Evolutionary conservation across 2,113 vertebrate species (phyloP).

Genomic region (Pelusios castaneus): DNA sequence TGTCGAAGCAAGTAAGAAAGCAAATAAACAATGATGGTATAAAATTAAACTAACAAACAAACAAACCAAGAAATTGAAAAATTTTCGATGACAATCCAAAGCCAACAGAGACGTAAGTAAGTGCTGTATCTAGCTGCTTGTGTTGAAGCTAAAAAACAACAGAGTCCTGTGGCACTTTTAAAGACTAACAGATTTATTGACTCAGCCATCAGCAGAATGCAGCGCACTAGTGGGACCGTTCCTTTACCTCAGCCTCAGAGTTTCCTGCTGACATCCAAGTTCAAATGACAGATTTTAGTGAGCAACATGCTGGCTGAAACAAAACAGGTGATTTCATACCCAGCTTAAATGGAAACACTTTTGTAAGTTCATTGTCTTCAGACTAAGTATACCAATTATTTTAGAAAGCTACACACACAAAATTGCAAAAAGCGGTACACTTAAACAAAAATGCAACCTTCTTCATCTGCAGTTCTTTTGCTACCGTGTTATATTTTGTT

Average conservation of each 20-base stretch:
- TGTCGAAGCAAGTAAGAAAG: background rate
- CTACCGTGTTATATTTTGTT: background rate
- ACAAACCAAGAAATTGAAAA: background rate
- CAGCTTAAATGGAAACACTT: background rate
- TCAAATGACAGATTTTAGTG: background rate
- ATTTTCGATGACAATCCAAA: background rate
- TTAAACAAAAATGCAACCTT: background rate
- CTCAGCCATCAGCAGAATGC: accelerated
- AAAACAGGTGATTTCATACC: background rate
- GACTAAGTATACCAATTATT: background rate
- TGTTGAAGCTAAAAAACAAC: no score
- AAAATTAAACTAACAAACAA: background rate
- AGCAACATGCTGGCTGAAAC: background rate
- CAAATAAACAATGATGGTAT: background rate
- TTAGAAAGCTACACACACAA: accelerated
- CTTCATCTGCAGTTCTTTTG: background rate
- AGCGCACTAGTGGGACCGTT: accelerated
- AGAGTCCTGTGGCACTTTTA: no score
- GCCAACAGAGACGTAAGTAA: accelerated
- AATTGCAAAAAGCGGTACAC: background rate
- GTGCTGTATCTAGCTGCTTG: accelerated
- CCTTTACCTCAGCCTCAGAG: background rate
- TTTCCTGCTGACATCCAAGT: background rate
- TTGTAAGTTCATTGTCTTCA: accelerated
- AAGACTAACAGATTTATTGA: no score